Evolutionary conservation across 2,888 invertebrate species (phyloP), one percentile per base, ranked within the genome.

Genomic region (Cactoblastis cactorum): DNA sequence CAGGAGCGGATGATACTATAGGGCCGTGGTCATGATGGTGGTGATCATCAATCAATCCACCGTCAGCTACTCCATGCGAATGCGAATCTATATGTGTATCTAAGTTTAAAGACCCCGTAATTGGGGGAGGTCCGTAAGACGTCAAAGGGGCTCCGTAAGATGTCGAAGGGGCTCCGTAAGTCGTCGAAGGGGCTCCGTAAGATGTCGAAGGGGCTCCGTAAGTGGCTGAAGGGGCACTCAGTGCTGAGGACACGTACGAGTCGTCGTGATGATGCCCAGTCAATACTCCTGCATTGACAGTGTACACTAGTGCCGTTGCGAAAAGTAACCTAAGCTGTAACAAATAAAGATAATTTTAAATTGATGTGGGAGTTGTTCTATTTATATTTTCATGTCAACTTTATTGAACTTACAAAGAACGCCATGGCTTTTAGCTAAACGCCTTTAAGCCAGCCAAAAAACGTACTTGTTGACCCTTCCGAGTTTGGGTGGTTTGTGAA

Each of bases 381-480:
- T 28, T 9, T 28, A 45, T 34, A 24, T 59, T 49, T 12, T 59
- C 51, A 55, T 60, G 39, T 54, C 48, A 59, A 63, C 28, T 22
- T 22, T 11, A 17, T 17, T 17, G 17, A 64, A 89, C 89, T 89
- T 83, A 89, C 89, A 80, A 84, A 69, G 76, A 83, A 87, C 70
- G 84, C 83, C 88, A 89, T 89, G 88, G 88, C 89, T 88, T 64
- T 76, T 86, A 89, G 89, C 89, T 89, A 89, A 86, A 63, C 89
- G 89, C 88, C 77, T 70, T 62, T 54, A 74, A 86, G 85, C 88
- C 88, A 80, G 76, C 76, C 67, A 65, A 63, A 62, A 58, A 74
- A 71, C 65, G 64, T 70, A 12, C 83, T 77, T 86, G 88, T 82
- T 84, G 67, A 73, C 80, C 76, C 78, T 80, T 73, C 75, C 69